Conservation (phyloP, 2,113 vertebrate species). For the Ranitomeya imitator region DNA sequence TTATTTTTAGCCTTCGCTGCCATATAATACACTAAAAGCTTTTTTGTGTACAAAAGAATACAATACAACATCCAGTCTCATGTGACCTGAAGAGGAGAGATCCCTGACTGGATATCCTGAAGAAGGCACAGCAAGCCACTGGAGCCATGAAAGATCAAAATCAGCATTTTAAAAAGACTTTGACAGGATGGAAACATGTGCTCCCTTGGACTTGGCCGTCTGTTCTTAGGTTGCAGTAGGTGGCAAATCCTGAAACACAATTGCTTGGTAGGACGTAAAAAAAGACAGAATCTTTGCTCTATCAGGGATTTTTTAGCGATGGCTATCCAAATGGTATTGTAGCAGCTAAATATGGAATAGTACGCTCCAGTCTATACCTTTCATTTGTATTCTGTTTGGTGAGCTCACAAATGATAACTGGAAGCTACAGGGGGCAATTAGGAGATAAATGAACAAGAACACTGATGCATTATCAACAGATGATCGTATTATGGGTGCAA, state of each 20-base stretch:
- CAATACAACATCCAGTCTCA: conserved; percentile 27
- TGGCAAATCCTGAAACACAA: neutral
- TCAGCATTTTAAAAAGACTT: neutral
- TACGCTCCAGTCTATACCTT: too few relatives aligned
- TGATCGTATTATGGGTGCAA: too few relatives aligned
- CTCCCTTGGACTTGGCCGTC: neutral
- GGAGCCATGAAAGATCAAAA: neutral
- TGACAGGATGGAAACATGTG: neutral
- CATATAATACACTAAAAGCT: conserved; percentile 23
- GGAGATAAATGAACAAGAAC: too few relatives aligned
- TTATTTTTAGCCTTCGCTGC: conserved; percentile 36
- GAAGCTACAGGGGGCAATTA: too few relatives aligned
- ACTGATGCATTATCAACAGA: too few relatives aligned
- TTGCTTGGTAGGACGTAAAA: too few relatives aligned
- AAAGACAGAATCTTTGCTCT: too few relatives aligned
- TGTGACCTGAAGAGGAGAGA: neutral
- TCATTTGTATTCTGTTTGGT: too few relatives aligned
- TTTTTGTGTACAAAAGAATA: conserved; percentile 24
- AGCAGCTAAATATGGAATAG: too few relatives aligned
- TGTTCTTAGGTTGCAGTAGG: neutral
- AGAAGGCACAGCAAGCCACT: neutral
- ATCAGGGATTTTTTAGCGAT: too few relatives aligned
- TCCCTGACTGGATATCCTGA: neutral
- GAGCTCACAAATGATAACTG: too few relatives aligned
- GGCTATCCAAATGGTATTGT: too few relatives aligned